phyloP scores from a whole-genome alignment of 2,797 vertebrate genomes.

The Anabacerthia variegaticeps region DNA sequence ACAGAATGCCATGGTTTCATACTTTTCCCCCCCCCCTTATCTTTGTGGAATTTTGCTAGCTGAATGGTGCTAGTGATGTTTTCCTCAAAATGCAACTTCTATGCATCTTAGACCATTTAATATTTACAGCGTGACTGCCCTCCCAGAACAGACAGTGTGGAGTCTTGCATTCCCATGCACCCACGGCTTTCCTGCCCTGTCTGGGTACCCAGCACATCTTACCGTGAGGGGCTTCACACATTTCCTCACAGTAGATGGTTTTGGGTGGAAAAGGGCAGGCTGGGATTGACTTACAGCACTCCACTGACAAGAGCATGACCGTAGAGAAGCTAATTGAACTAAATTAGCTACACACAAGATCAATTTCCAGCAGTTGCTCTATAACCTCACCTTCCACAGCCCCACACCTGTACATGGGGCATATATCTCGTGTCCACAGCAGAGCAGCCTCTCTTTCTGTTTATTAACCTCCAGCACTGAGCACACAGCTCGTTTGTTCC shows the following conservation, averaged over 20 bases:
- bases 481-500: background rate
- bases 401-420: background rate
- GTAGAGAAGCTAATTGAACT: background rate
- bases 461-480: background rate
- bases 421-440: background rate
- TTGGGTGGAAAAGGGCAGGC: background rate
- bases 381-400: background rate
- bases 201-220: fast-evolving
- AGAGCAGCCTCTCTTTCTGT: background rate
- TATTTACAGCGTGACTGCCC: background rate
- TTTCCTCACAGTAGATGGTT: background rate
- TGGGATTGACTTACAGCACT: background rate
- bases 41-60: background rate
- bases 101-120: background rate
- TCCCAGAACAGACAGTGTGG: background rate
- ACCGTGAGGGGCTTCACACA: fast-evolving
- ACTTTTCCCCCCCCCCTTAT: too few relatives aligned
- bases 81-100: background rate
- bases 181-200: background rate
- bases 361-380: background rate
- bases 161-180: background rate
- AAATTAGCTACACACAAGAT: background rate
- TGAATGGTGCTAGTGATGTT: background rate
- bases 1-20: background rate
- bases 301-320: background rate